Evolutionary conservation across 2,888 invertebrate species (phyloP), one percentile per base, ranked within the genome.

Genomic region (Norana najaformis): DNA sequence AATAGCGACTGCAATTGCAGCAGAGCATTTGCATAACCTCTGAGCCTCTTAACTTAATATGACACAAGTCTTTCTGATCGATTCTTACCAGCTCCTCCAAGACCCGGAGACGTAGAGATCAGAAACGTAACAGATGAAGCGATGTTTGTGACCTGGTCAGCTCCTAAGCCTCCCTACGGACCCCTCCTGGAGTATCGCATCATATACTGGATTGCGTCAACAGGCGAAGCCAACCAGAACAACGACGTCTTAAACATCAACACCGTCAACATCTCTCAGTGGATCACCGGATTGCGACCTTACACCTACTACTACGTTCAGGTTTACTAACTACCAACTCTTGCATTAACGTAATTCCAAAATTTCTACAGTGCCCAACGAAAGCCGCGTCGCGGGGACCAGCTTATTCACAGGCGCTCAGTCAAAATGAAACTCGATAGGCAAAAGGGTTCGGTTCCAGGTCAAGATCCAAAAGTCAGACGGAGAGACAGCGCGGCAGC

Each of bases 91-190:
- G 94, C 92, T 39, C 94, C 94, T 20, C 92, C 92, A 18, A 89
- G 93, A 16, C 93, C 94, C 8, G 88, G 88, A 13, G 92, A 93
- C 88, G 39, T 90, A 1, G 89, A 83, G 20, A 83, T 91, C 18
- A 37, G 88, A 20, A 89, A 90, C 83, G 16, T 83, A 39, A 91
- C 91, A 20, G 69, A 89, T 20, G 88, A 90, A 23, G 35, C 90
- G 35, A 35, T 89, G 89, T 89, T 90, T 23, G 91, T 94, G 30
- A 91, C 90, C 16, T 92, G 93, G 91, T 89, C 88, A 6, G 89
- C 92, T 8, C 94, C 94, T 14, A 69, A 36, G 13, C 92, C 92
- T 13, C 91, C 93, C 36, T 93, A 94, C 91, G 94, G 94, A 20
- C 83, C 93, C 23, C 90, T 94, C 14, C 85, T 38, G 47, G 91